A percentile compares a stretch with the other conserved stretches of the same genome.
Conservation (phyloP, 2,888 invertebrate genomes). For the Rhagium mordax region DNA sequence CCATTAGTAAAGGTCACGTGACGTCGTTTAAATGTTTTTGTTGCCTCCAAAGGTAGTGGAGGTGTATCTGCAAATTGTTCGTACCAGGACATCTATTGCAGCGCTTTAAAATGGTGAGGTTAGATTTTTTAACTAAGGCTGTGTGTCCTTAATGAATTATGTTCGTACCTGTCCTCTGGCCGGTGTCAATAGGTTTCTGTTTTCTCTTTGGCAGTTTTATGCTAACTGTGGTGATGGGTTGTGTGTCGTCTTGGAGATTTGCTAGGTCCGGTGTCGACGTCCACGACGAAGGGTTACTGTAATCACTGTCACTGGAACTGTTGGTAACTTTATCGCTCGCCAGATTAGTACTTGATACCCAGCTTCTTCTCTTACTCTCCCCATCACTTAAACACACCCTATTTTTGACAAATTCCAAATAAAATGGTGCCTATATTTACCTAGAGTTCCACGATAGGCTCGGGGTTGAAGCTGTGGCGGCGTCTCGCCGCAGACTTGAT, state of each 20-base stretch:
- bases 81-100: too few species aligned
- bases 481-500: conserved; percentile 71
- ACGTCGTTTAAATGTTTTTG: not conserved
- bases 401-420: not conserved
- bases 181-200: conserved; percentile 76
- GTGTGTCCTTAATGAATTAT: too few species aligned
- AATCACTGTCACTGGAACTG: conserved; percentile 53
- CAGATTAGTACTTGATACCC: conserved; percentile 86
- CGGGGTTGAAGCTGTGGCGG: conserved; percentile 83
- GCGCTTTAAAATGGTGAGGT: too few species aligned
- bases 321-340: conserved; percentile 59
- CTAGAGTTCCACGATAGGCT: conserved; percentile 79
- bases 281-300: conserved; percentile 76
- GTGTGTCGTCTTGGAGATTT: conserved; percentile 75
- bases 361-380: conserved; percentile 73
- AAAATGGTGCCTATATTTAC: conserved; percentile 46
- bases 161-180: conserved; percentile 67
- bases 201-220: conserved; percentile 79
- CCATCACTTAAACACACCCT: conserved; percentile 50
- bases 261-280: conserved; percentile 88
- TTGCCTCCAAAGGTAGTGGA: too few species aligned
- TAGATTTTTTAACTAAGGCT: too few species aligned
- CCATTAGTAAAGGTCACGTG: too few species aligned
- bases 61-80: too few species aligned
- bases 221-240: conserved; percentile 78